A percentile compares a stretch with the other conserved stretches of the same genome.
These are phyloP conservation scores for Malaclemys terrapin DNA, from an alignment of 2,113 vertebrate genomes.

Conservation along the genomic window DNA sequence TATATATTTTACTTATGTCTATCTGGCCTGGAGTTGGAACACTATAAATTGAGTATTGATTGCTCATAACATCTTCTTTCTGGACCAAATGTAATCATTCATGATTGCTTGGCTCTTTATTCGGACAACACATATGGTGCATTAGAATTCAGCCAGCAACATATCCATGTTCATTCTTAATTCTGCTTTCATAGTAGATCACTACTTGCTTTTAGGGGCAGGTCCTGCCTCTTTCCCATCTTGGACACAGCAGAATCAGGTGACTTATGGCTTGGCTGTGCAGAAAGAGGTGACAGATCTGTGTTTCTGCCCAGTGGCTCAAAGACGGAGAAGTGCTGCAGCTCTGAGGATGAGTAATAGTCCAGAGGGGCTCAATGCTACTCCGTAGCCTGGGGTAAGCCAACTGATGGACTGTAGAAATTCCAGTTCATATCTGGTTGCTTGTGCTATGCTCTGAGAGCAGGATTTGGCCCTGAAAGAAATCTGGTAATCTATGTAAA, in stretches of 20 bases:
- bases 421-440: neutral
- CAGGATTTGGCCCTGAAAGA: constrained; percentile 4
- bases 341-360: neutral
- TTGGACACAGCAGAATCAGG: accelerated
- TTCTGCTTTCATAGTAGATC: neutral
- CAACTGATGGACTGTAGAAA: neutral
- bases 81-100: neutral
- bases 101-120: neutral
- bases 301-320: neutral
- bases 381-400: neutral
- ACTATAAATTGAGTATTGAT: neutral
- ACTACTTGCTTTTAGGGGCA: neutral
- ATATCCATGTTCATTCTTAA: neutral
- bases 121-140: accelerated
- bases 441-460: neutral
- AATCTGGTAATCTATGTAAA: accelerated
- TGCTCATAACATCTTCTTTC: constrained; percentile 22
- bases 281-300: neutral
- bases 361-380: neutral
- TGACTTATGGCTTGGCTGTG: accelerated
- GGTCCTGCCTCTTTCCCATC: neutral
- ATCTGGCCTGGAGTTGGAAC: constrained; percentile 7
- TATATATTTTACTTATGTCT: neutral
- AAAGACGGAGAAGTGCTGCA: neutral
- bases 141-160: neutral